Evolutionary conservation across 2,888 invertebrate genomes (phyloP).

Genomic region (Sphaerophoria taeniata): DNA sequence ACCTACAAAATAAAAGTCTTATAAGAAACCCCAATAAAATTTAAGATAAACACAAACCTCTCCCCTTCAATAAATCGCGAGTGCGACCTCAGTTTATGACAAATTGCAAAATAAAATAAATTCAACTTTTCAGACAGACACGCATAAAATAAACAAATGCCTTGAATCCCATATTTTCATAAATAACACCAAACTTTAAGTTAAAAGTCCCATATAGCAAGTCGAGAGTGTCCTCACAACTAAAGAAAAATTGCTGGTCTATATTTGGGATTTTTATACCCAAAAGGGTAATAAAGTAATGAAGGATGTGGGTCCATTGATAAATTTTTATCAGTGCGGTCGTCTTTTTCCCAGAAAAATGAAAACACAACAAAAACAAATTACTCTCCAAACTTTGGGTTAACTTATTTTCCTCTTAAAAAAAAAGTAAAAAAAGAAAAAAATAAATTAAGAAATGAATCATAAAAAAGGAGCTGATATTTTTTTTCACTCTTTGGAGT

Average conservation of each 20-base stretch:
- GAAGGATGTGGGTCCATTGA: slow-evolving; percentile 38
- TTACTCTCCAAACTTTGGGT: slow-evolving; percentile 18
- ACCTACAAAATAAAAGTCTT: too few relatives aligned
- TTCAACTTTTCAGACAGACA: slow-evolving; percentile 12
- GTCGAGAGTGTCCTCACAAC: not conserved
- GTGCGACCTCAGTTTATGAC: not conserved
- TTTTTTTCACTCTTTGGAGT: not conserved
- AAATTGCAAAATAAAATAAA: not conserved
- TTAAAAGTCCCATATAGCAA: not conserved
- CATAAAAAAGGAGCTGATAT: not conserved
- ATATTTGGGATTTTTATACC: slow-evolving; percentile 20
- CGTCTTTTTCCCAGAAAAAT: not conserved
- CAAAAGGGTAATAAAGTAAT: slow-evolving; percentile 44
- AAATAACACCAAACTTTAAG: slow-evolving; percentile 18
- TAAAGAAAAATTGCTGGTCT: slow-evolving; percentile 12
- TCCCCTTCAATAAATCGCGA: not conserved
- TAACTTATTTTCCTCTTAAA: slow-evolving; percentile 1
- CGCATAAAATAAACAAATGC: not conserved
- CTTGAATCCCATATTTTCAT: slow-evolving; percentile 13
- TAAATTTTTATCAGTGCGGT: slow-evolving; percentile 35
- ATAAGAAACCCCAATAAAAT: not conserved
- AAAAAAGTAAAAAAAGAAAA: not conserved
- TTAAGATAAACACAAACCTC: not conserved
- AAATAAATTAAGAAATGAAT: not conserved
- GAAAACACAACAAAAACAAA: slow-evolving; percentile 13